A percentile compares a stretch with the other conserved stretches of the same genome.
These are phyloP conservation scores for Periparus ater DNA, from an alignment of 2,797 vertebrate genomes.

Conservation along the genomic window DNA sequence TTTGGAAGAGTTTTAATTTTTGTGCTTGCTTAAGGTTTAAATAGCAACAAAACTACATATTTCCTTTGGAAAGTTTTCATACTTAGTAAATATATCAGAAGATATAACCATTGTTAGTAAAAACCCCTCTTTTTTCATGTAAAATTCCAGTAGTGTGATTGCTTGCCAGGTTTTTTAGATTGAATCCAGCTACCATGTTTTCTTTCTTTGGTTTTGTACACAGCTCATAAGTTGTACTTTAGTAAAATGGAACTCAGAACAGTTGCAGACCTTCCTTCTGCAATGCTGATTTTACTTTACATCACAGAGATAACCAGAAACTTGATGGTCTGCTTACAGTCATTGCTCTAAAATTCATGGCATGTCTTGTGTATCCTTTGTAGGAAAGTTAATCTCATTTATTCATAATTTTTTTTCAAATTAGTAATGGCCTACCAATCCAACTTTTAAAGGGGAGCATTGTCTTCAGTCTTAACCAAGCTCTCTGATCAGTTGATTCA, in stretches of 20 bases:
- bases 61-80: neutral
- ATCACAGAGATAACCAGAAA: neutral
- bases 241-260: neutral
- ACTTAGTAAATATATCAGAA: neutral
- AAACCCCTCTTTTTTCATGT: fast-evolving
- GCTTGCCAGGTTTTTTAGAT: neutral
- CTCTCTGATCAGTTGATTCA: neutral
- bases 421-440: neutral
- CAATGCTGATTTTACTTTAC: neutral
- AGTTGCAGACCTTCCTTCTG: neutral
- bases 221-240: neutral
- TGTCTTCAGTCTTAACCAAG: neutral
- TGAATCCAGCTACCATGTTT: neutral
- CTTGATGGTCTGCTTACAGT: neutral
- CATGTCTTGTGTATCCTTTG: neutral
- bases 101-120: neutral
- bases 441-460: neutral
- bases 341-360: neutral
- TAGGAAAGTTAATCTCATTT: neutral
- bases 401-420: neutral
- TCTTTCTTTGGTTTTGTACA: neutral
- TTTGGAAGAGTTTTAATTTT: neutral
- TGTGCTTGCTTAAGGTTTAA: neutral
- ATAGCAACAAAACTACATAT: neutral
- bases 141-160: neutral